phyloP scores from a whole-genome alignment of 2,888 invertebrate genomes.

The Leucozona laternaria region DNA sequence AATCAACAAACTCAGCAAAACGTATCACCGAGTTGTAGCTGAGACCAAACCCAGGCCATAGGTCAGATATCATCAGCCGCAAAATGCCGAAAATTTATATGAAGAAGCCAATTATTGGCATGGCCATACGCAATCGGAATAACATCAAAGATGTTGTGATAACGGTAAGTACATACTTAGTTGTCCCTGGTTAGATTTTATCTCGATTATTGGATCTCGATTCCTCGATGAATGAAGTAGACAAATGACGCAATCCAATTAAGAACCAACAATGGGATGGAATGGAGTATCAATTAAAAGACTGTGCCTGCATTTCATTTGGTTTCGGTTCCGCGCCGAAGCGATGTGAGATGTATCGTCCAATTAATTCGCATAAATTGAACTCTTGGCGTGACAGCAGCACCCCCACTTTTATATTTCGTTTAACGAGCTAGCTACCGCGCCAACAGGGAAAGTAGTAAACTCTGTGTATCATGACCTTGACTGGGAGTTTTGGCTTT shows the following conservation, averaged over 20 bases:
- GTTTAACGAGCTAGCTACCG: background rate
- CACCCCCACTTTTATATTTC: background rate
- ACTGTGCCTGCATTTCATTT: constrained; percentile 28
- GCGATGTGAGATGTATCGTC: constrained; percentile 30
- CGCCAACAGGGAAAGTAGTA: background rate
- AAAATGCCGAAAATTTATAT: constrained; percentile 83
- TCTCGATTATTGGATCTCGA: background rate
- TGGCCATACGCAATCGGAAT: constrained; percentile 94
- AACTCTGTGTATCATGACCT: constrained; percentile 39
- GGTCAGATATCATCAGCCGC: constrained; percentile 16
- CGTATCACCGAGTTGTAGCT: background rate
- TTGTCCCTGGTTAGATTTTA: background rate
- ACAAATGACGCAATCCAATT: constrained; percentile 70
- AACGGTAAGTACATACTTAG: constrained; percentile 85
- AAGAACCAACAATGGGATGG: constrained; percentile 13
- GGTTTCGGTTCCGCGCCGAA: constrained; percentile 27
- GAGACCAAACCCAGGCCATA: constrained; percentile 27
- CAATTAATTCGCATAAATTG: constrained; percentile 46
- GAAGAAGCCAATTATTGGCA: constrained; percentile 92
- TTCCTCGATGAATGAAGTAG: background rate
- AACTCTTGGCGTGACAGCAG: background rate
- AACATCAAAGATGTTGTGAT: constrained; percentile 95
- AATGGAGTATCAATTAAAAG: constrained; percentile 52
- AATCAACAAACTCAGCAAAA: constrained; percentile 3
- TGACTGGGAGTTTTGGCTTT: constrained; percentile 39